Base-by-base conservation (phyloP, 2,888 invertebrate genomes). In the Dasypogon diadema region DNA sequence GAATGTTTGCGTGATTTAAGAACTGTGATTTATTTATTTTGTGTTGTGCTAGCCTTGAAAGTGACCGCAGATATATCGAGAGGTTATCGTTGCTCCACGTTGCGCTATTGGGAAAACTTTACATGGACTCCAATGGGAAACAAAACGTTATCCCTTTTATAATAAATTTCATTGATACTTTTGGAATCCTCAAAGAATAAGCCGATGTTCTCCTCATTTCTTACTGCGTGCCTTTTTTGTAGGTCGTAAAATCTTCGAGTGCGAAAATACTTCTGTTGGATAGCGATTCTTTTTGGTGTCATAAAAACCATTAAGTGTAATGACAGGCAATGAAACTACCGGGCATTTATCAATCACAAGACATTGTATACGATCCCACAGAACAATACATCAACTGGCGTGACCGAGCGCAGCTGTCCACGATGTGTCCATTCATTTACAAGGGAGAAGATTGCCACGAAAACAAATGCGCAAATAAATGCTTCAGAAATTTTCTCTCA, bases 331-430 rank as follows among this genome's bases (percentile, higher is more conserved):
- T 78, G 75, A 76, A 76, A 75, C 78, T 76, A 76, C 76, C 58
- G 75, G 76, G 76, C 78, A 78, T 78, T 78, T 78, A 78, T 78
- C 78, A 78, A 78, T 76, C 76, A 75, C 14, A 55, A 55, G 72
- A 55, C 55, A 24, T 6, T 34, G 51, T 16, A 18, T n/a, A 3
- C 48, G 65, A 48, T 65, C 65, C 65, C 65, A 65, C 65, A 65
- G 46, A 14, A 65, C 46, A 65, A 65, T 65, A 46, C 24, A 46
- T 65, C 48, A 63, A 46, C 14, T 22, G 65, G 46, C 65, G 65
- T 65, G 65, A 65, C 65, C 46, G 65, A 46, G 24, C 65, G 16
- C 65, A 65, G 65, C 46, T 65, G 65, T 65, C 65, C 46, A 48
- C 65, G n/a, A 2, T 12, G 42, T 6, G 42, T 42, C 42, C 12